Base-by-base conservation (phyloP, 1,140 invertebrate species). In the Cotesia vestalis region DNA sequence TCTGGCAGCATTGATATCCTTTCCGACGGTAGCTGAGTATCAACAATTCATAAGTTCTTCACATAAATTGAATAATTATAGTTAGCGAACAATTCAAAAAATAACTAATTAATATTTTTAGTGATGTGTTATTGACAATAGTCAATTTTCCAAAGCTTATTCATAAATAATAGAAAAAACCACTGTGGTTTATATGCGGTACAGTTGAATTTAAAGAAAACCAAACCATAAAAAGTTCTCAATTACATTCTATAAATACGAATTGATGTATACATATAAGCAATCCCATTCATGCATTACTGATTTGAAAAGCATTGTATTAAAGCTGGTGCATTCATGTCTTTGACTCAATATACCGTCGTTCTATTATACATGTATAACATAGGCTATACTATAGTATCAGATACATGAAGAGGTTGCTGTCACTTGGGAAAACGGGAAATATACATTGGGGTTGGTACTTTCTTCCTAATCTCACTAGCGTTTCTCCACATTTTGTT, bases 261-360 rank as follows among this genome's bases (percentile, higher is more conserved):
- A 9, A 46, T 46, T 9, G 6, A 46, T 46, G 11, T 46, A 6
- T 46, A 1, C 11, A 12, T 34, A 61, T 6, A 61, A 20, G 17
- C 60, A 12, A 27, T 11, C 60, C 60, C 34, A 34, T 84, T 84
- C 83, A 84, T 83, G 78, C 82, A 6, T 46, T 46, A 46, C 40
- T 83, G 83, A 83, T 83, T 84, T 83, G 80, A 83, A 81, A 80
- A 82, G 81, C 82, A 83, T 83, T 84, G 82, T 84, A 75, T 70
- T 60, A 55, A 64, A 73, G 62, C 66, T 46, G 63, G 72, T 75
- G 81, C 77, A 84, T 84, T 84, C 83, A 83, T 46, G 76, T 79
- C 79, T 84, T 84, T 83, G 81, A 83, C 79, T 83, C 63, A 75
- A 38, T 66, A 63, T 67, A 68, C 66, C 38, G 52, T 74, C 78